Base-by-base conservation (phyloP, 2,113 vertebrate species). In the Eubucco bourcierii region DNA sequence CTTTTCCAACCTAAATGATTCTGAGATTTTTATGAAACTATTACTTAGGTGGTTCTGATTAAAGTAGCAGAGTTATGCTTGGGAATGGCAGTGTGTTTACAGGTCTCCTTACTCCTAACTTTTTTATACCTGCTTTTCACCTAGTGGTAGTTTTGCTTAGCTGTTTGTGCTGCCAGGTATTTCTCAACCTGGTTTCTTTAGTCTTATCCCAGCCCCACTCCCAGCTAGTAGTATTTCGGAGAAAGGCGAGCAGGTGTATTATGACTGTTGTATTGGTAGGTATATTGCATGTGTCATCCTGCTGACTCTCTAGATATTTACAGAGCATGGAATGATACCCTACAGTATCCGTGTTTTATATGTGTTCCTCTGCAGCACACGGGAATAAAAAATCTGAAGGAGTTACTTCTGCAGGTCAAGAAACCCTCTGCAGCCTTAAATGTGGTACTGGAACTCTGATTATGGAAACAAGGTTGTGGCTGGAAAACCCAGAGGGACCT, bases 401-500 rank as follows among this genome's bases (percentile, higher is more conserved):
- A 74, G 44, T 34, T 90, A 75, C 71, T 93, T 87, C 63, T 83
- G 28, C 60, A 58, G 20, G 24, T 95, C 74, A 68, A 31, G 52
- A 94, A 95, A 91, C 13, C 55, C 53, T 91, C 28, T 85, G 71
- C 81, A 89, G 52, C 46, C 44, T 55, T 95, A 59, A 88, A 56
- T 52, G 74, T 47, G 64, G 68, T 70, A 68, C 75, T 91, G 79
- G 70, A 63, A 52, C 64, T 94, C 79, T 87, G 79, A 91, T 95
- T 94, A 84, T 86, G 66, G 92, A 92, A 95, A 86, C 70, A 86
- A 46, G 76, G 93, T 95, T 18, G 0, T 33, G 39, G 9, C 56
- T 88, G 80, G 73, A 79, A 93, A 96, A 58, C 86, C 80, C 85
- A 70, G 64, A 59, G 91, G 86, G 91, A 94, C 27, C 24, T 82